Base-by-base conservation (phyloP, 2,797 vertebrate species). In the Silurus lanzhouensis region DNA sequence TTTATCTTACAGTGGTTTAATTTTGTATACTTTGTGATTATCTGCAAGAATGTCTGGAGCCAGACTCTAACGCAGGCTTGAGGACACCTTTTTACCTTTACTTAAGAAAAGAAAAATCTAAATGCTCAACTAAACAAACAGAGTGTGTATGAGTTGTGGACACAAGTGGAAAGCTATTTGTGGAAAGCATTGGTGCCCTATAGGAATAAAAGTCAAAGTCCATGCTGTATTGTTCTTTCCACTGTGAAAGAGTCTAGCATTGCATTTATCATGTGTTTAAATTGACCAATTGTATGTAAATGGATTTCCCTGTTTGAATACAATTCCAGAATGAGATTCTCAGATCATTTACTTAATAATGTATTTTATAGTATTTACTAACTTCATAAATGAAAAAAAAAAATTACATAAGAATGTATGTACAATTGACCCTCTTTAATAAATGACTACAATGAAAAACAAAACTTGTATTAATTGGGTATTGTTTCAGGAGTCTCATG, bases 401-500 rank as follows among this genome's bases (percentile, higher is more conserved):
- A 38, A 38, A 38, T 58, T 20, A 10, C 15, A 76, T 57, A 27
- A 19, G 9, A 20, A 57, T 58, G 3, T 9, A 20, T 79, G 44
- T 22, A 17, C 15, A 70, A 70, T 17, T 70, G 66, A 27, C 63
- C 31, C 66, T 38, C 25, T 0, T n/a, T 66, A 10, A 77, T 68
- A 22, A 68, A 78, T 17, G 8, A 60, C 76, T 63, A 77, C 44
- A 58, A 46, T 9, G 25, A 85, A 72, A 61, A 81, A 71, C n/a
- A 84, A 81, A 83, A 64, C 22, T 81, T 58, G 58, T 82, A 38
- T 68, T 68, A 71, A 66, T 75, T 38, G 27, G 57, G 81, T 67
- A 27, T 70, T n/a, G 20, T 87, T 83, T 81, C 85, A 84, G 64
- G 48, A 58, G 58, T 46, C 66, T 77, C 71, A 77, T 88, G 74